phyloP scores from a whole-genome alignment of 2,888 invertebrate species.

The Mesochorus sp. region DNA sequence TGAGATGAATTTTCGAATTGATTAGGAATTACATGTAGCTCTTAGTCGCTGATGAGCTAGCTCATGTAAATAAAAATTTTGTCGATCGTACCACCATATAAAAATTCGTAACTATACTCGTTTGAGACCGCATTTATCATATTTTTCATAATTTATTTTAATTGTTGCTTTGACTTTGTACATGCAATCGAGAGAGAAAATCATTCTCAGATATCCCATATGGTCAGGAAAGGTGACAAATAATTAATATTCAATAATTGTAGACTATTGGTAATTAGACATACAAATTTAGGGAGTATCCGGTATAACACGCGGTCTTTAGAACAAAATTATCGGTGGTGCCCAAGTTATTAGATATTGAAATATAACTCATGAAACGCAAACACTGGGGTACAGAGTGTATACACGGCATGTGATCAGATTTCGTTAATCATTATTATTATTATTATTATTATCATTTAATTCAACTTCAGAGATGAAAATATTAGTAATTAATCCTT shows the following conservation, averaged over 20 bases:
- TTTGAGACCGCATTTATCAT: neutral
- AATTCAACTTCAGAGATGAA: constrained; percentile 11
- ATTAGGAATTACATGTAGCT: neutral
- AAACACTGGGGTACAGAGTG: constrained; percentile 79
- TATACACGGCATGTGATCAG: constrained; percentile 58
- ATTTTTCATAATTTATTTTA: neutral
- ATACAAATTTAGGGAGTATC: constrained; percentile 57
- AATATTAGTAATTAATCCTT: constrained; percentile 17
- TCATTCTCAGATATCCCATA: constrained; percentile 15
- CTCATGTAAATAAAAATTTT: constrained; percentile 1
- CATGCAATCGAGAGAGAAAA: constrained; percentile 18
- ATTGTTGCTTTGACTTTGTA: constrained; percentile 13
- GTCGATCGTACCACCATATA: neutral
- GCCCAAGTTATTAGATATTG: constrained; percentile 50
- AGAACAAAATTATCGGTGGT: too few species aligned
- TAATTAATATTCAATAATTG: constrained; percentile 34
- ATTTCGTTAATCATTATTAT: neutral
- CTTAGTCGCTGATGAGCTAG: neutral
- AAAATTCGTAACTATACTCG: neutral
- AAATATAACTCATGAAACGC: constrained; percentile 63
- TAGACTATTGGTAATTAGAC: constrained; percentile 57
- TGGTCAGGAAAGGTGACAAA: constrained; percentile 28
- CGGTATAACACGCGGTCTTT: too few species aligned
- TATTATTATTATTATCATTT: too few species aligned
- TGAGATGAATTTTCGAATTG: neutral